Evolutionary conservation across 2,797 vertebrate species (phyloP), one percentile per base, ranked within the genome.

Genomic region (Myotis pilosus): DNA sequence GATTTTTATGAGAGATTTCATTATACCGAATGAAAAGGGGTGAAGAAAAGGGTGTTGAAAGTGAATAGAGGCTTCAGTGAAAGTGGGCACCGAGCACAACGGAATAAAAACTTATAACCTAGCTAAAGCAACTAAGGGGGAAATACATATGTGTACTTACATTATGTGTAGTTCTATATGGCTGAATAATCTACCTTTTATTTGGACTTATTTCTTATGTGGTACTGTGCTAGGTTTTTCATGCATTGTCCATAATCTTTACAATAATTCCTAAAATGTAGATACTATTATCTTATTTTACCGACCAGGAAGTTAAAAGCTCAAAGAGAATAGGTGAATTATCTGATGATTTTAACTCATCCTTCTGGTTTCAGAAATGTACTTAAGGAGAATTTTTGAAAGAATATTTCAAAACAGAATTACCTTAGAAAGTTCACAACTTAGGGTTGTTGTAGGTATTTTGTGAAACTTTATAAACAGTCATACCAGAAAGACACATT

Each of bases 331-430:
- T 1, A 92, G 23, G 5, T 49, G 33, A 83, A 80, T 60, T 47
- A 8, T 78, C 47, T 84, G 64, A 82, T 94, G 49, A 85, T 68
- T 51, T 75, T 83, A 89, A 93, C 28, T 71, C 30, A 93, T n/a
- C 11, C 7, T 44, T 22, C 25, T 80, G 5, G 36, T 82, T 94
- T 94, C 11, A 75, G 22, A 87, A 47, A 51, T 33, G 6, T 69
- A 38, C 12, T 91, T 66, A 87, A 64, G 13, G 19, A 69, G 19
- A 69, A 0, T 68, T 57, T 51, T 9, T 57, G 25, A 85, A 16
- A 79, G 49, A 95, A 49, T 71, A 41, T 74, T 93, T 80, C 33
- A 81, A 90, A 88, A 83, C 30, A 85, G 2, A 62, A 72, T 80
- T n/a, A 87, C 64, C 5, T 53, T 75, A 19, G 44, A 92, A 94